These are phyloP conservation scores for Parapsyche elsis DNA, from an alignment of 1,140 invertebrate species.

Conservation along the genomic window DNA sequence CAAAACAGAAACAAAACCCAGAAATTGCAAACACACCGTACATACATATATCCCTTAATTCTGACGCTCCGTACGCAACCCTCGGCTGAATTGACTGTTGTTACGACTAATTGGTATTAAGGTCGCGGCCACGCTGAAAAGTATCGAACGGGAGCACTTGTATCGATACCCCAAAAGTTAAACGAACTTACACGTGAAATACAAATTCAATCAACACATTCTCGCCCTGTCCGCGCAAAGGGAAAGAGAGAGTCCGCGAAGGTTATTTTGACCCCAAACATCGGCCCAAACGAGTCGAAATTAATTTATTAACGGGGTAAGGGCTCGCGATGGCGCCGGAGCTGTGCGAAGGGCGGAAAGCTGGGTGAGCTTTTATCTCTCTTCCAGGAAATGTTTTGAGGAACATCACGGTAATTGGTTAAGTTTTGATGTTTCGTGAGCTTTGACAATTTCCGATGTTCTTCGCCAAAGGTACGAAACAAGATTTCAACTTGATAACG, in stretches of 20 bases:
- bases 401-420: slow-evolving; percentile 50
- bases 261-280: neutral
- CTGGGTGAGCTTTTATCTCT: slow-evolving; percentile 24
- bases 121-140: neutral
- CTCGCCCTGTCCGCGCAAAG: neutral
- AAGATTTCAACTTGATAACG: slow-evolving; percentile 42
- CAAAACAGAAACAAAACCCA: slow-evolving; percentile 10
- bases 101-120: slow-evolving; percentile 32
- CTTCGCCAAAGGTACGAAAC: slow-evolving; percentile 27
- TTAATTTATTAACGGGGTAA: slow-evolving; percentile 17
- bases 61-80: neutral
- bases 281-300: neutral
- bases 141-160: no score
- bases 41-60: neutral
- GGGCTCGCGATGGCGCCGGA: neutral
- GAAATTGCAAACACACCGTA: neutral
- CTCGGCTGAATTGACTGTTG: neutral
- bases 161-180: no score
- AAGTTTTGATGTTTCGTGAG: slow-evolving; percentile 49
- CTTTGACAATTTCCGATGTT: slow-evolving; percentile 48
- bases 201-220: slow-evolving; percentile 12
- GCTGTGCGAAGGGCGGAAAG: neutral
- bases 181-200: no score
- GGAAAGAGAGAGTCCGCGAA: neutral
- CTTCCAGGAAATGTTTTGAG: slow-evolving; percentile 28